Evolutionary conservation across 2,113 vertebrate genomes (phyloP).

Genomic region (Anolis carolinensis): DNA sequence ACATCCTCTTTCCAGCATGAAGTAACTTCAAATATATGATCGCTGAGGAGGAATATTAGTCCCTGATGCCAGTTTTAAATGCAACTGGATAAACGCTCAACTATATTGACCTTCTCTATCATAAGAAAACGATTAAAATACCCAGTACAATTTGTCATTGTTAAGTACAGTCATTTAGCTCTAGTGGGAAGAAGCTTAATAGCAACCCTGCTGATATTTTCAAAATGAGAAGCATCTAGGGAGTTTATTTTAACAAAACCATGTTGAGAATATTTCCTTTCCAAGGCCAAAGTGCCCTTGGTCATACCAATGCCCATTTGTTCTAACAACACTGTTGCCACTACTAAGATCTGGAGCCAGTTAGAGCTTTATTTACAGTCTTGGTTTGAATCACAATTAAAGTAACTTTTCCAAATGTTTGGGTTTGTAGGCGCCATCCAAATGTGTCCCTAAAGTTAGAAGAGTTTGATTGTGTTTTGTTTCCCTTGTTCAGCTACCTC

Average conservation of each 20-base stretch:
- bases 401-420: conserved; percentile 63
- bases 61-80: conserved; percentile 23
- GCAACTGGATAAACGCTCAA: fast-evolving
- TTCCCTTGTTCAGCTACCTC: conserved; percentile 55
- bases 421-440: conserved; percentile 49
- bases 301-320: conserved; percentile 30
- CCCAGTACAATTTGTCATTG: not conserved
- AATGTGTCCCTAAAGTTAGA: conserved; percentile 53
- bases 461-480: conserved; percentile 41
- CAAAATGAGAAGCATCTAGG: conserved; percentile 7
- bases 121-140: not conserved
- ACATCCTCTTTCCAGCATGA: too few species aligned
- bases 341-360: conserved; percentile 55
- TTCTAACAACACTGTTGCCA: conserved; percentile 38
- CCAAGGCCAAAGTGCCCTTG: conserved; percentile 34
- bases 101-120: not conserved
- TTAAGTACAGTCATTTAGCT: not conserved
- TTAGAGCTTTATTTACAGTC: conserved; percentile 64
- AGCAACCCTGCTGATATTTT: conserved; percentile 17
- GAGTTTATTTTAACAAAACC: conserved; percentile 17
- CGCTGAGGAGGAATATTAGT: not conserved
- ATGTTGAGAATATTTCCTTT: conserved; percentile 47
- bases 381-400: conserved; percentile 65
- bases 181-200: not conserved
- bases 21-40: not conserved